A percentile compares a stretch with the other conserved stretches of the same genome.
Evolutionary conservation across 2,888 invertebrate genomes (phyloP).

Genomic region (Epsilonema sp.): DNA sequence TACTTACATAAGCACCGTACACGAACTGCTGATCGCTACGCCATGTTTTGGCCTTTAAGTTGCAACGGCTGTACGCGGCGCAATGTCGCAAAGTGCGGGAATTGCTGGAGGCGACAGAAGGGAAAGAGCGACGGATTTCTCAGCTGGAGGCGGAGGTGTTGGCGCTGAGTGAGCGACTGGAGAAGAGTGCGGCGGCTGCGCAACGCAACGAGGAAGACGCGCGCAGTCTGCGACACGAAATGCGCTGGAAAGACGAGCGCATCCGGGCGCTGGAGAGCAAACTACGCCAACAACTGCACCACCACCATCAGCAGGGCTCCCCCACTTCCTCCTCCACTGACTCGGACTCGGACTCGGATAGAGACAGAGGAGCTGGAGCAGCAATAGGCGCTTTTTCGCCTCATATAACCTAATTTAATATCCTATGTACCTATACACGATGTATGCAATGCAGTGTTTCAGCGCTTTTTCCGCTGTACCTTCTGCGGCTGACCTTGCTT

Average conservation of each 20-base stretch:
- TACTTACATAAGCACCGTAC: neutral
- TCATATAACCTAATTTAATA: too few relatives aligned
- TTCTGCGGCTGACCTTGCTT: too few relatives aligned
- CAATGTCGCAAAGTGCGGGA: slow-evolving; percentile 28
- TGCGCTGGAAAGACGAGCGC: slow-evolving; percentile 18
- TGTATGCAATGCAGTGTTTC: too few relatives aligned
- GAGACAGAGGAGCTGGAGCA: neutral
- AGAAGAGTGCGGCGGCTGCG: slow-evolving; percentile 11
- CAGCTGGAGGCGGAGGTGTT: slow-evolving; percentile 30
- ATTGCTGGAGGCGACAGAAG: slow-evolving; percentile 25
- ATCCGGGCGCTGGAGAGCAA: slow-evolving; percentile 16
- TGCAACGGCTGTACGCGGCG: slow-evolving; percentile 27
- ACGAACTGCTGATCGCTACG: neutral
- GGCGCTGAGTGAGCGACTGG: slow-evolving; percentile 7
- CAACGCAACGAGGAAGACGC: slow-evolving; percentile 15
- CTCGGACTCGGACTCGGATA: too few relatives aligned
- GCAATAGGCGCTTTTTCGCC: neutral
- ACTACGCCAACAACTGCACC: too few relatives aligned
- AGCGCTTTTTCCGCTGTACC: neutral
- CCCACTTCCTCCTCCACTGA: too few relatives aligned
- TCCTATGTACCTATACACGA: too few relatives aligned
- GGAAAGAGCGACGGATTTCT: slow-evolving; percentile 29
- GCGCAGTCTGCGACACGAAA: slow-evolving; percentile 15
- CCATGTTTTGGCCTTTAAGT: slow-evolving; percentile 14
- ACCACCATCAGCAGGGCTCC: too few relatives aligned